These are phyloP conservation scores for Halocaridina rubra DNA, from an alignment of 2,888 invertebrate genomes.

Conservation along the genomic window DNA sequence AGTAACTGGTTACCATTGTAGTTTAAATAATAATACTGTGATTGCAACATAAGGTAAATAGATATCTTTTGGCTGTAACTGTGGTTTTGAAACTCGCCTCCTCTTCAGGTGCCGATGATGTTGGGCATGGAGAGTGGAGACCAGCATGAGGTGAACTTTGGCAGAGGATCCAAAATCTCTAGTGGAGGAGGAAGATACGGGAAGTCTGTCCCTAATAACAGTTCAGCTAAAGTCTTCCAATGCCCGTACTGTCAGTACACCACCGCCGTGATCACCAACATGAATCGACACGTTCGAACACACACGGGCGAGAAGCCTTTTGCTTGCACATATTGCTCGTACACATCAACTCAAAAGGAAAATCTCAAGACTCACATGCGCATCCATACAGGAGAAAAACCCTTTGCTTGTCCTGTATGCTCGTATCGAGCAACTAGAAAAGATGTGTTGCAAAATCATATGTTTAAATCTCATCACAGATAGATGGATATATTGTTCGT, in stretches of 20 bases:
- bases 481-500: not conserved
- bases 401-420: conserved; percentile 46
- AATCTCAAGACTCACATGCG: conserved; percentile 16
- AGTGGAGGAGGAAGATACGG: not conserved
- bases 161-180: conserved; percentile 14
- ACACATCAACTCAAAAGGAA: conserved; percentile 14
- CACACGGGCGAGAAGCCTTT: conserved; percentile 39
- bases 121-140: not conserved
- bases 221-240: conserved; percentile 3
- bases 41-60: no score
- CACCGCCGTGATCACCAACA: conserved; percentile 33
- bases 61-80: not conserved
- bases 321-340: conserved; percentile 19
- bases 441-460: conserved; percentile 32
- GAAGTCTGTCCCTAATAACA: not conserved
- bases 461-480: not conserved
- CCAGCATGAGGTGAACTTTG: conserved; percentile 28
- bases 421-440: conserved; percentile 50
- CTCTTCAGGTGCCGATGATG: conserved; percentile 33
- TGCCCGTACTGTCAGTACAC: conserved; percentile 46
- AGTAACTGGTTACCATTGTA: no score
- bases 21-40: no score
- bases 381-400: conserved; percentile 43
- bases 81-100: conserved; percentile 17
- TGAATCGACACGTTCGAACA: conserved; percentile 28